Evolutionary conservation across 2,113 vertebrate genomes (phyloP).

Genomic region (Varanus komodoensis): DNA sequence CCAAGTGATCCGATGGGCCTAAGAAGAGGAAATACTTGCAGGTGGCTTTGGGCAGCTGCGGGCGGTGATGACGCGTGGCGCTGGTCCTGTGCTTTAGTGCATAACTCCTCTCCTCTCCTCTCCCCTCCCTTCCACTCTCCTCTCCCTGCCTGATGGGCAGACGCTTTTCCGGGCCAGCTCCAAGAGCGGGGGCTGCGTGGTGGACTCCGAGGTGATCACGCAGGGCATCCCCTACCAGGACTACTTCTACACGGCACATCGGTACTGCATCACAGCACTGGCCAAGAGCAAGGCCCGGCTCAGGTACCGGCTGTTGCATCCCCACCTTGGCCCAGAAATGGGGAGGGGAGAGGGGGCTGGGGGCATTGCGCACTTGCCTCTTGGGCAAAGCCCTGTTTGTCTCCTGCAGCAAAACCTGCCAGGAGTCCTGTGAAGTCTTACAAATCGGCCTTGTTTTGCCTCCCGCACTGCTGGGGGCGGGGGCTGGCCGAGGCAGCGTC

Average conservation of each 20-base stretch:
- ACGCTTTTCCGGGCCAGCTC: constrained; percentile 74
- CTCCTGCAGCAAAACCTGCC: not conserved
- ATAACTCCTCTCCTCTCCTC: not conserved
- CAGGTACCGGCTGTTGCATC: constrained; percentile 73
- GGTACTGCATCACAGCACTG: constrained; percentile 90
- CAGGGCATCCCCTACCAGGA: constrained; percentile 94
- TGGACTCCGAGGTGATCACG: constrained; percentile 91
- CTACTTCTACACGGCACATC: constrained; percentile 91
- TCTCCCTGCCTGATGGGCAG: constrained; percentile 16
- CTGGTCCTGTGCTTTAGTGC: not conserved
- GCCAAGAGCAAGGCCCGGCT: constrained; percentile 88
- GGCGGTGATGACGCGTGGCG: no score
- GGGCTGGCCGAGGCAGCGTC: not conserved
- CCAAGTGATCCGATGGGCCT: not conserved
- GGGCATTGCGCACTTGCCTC: not conserved
- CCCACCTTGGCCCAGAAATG: not conserved
- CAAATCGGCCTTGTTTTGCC: not conserved
- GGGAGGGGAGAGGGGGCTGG: no score
- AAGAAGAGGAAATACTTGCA: not conserved
- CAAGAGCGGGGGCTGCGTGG: constrained; percentile 83
- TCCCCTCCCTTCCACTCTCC: not conserved
- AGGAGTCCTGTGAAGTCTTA: no score
- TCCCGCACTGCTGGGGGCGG: no score
- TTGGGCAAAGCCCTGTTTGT: not conserved
- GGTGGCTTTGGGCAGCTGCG: not conserved